Conservation (phyloP, 2,113 vertebrate species). For the Panthera leo region DNA sequence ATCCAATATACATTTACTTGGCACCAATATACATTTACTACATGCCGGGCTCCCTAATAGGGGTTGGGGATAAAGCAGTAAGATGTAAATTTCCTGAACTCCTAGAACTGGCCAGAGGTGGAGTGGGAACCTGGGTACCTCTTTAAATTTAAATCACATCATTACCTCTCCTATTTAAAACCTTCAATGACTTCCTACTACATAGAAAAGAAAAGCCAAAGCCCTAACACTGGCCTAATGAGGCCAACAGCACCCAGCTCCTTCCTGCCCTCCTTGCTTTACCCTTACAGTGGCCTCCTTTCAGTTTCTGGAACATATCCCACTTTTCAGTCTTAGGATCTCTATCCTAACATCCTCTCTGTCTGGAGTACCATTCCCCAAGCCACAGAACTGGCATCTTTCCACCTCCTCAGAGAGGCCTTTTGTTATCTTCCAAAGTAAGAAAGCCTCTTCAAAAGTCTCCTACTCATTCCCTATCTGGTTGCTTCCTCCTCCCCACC, state of each 20-base stretch:
- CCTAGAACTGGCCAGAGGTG: neutral
- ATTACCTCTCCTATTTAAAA: neutral
- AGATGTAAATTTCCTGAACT: neutral
- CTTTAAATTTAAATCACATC: neutral
- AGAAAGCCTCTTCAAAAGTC: neutral
- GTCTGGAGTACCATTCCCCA: neutral
- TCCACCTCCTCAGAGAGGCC: neutral
- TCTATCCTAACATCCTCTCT: neutral
- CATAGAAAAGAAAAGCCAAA: conserved; percentile 19
- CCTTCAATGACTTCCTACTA: neutral
- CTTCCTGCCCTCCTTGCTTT: neutral
- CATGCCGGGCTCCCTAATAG: neutral
- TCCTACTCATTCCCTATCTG: neutral
- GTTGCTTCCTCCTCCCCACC: neutral
- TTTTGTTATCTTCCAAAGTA: neutral
- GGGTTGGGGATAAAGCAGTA: neutral
- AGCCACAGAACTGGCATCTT: neutral
- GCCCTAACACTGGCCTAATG: neutral
- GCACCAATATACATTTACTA: neutral
- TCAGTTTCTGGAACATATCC: neutral
- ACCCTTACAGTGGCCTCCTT: neutral
- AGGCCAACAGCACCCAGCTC: neutral
- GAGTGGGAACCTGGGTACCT: neutral
- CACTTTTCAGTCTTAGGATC: neutral
- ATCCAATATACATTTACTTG: neutral